These are phyloP conservation scores for Tragelaphus imberbis DNA, from an alignment of 2,113 vertebrate species.

Conservation along the genomic window DNA sequence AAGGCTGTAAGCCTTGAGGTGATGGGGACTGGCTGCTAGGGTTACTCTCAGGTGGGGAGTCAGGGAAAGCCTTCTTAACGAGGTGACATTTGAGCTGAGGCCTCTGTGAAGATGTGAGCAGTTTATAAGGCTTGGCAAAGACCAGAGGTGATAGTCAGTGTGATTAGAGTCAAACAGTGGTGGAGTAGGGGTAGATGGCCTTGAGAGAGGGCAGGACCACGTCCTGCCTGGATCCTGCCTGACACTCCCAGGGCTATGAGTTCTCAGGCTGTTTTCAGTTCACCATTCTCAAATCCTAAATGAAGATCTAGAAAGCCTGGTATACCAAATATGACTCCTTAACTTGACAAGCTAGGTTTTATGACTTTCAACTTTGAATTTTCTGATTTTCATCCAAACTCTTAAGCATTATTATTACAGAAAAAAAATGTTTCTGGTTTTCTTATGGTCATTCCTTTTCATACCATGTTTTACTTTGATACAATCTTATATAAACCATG, in stretches of 20 bases:
- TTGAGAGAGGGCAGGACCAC: neutral
- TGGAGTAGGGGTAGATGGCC: too few relatives aligned
- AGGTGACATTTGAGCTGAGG: neutral
- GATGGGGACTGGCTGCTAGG: neutral
- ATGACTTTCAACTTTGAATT: neutral
- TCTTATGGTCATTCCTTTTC: neutral
- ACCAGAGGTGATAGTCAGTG: neutral
- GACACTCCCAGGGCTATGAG: neutral
- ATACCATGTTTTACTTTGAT: neutral
- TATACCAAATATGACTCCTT: neutral
- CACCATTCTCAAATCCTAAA: neutral
- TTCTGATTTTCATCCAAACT: conserved; percentile 20
- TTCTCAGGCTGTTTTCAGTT: neutral
- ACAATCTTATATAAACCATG: neutral
- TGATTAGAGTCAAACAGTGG: neutral
- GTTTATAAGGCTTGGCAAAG: neutral
- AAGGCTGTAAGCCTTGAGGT: neutral
- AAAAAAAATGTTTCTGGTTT: neutral
- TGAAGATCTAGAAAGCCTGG: neutral
- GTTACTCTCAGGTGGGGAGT: neutral
- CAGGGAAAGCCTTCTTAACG: neutral
- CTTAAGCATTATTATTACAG: neutral
- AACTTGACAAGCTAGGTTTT: neutral
- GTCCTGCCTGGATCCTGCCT: too few relatives aligned
- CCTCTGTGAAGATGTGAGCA: neutral